Percentiles rank a stretch among this genome's conserved stretches.
Evolutionary conservation across 2,888 invertebrate species (phyloP).

Genomic region (Acheta domesticus): DNA sequence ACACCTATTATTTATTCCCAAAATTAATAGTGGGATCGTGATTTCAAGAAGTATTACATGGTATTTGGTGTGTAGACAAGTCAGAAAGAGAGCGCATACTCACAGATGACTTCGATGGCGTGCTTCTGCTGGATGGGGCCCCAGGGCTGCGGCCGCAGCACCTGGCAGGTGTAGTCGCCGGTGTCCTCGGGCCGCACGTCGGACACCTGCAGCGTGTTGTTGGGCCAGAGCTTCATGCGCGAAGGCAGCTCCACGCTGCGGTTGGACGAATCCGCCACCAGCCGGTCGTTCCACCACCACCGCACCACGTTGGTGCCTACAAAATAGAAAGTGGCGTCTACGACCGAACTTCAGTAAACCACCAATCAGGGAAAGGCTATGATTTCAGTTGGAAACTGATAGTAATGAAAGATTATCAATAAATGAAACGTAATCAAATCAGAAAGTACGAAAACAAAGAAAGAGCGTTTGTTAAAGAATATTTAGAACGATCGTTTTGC

Average conservation of each 20-base stretch:
- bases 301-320: constrained; percentile 55
- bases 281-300: constrained; percentile 65
- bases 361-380: neutral
- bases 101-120: constrained; percentile 74
- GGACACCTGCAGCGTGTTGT: constrained; percentile 67
- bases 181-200: constrained; percentile 57
- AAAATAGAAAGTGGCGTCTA: neutral
- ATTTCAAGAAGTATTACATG: too few relatives aligned
- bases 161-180: constrained; percentile 67
- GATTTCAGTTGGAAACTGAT: too few relatives aligned
- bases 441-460: too few relatives aligned
- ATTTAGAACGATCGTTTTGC: too few relatives aligned
- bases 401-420: too few relatives aligned
- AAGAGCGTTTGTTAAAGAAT: too few relatives aligned
- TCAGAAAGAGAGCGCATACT: constrained; percentile 45
- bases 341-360: neutral
- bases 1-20: too few relatives aligned
- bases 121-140: constrained; percentile 68
- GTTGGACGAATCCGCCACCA: constrained; percentile 62
- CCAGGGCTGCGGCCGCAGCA: constrained; percentile 62
- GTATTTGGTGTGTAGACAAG: too few relatives aligned
- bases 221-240: constrained; percentile 61
- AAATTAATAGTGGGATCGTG: too few relatives aligned
- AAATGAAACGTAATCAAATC: too few relatives aligned
- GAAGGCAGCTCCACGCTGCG: constrained; percentile 53